phyloP scores from a whole-genome alignment of 2,888 invertebrate species.

The Myopa tessellatipennis region DNA sequence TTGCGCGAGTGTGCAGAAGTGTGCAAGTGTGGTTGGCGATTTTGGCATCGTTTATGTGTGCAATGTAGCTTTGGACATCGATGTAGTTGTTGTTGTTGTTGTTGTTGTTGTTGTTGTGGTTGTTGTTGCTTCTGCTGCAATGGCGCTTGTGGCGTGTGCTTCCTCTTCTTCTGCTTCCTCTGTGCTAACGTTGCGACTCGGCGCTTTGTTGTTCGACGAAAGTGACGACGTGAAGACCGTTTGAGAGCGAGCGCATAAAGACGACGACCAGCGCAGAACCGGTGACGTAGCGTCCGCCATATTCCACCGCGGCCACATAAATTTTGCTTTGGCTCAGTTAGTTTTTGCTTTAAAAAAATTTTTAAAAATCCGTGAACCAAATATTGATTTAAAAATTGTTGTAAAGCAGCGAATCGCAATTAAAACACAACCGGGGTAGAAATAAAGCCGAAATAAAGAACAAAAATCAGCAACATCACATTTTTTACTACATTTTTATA shows the following conservation, averaged over 20 bases:
- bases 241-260: slow-evolving; percentile 51
- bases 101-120: slow-evolving; percentile 37
- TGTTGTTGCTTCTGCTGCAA: slow-evolving; percentile 31
- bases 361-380: neutral
- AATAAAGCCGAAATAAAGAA: no score
- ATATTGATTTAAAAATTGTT: no score
- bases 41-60: neutral
- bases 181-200: slow-evolving; percentile 34
- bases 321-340: slow-evolving; percentile 50
- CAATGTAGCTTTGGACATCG: slow-evolving; percentile 26
- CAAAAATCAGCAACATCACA: neutral
- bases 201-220: slow-evolving; percentile 63
- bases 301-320: slow-evolving; percentile 66
- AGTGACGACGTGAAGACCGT: slow-evolving; percentile 64
- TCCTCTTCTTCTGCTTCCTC: no score
- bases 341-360: slow-evolving; percentile 16
- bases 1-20: slow-evolving; percentile 18
- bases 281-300: slow-evolving; percentile 69
- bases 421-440: no score
- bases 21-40: slow-evolving; percentile 38
- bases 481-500: neutral
- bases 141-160: slow-evolving; percentile 29
- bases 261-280: slow-evolving; percentile 57
- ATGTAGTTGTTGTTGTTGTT: slow-evolving; percentile 10
- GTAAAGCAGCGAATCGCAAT: no score